Evolutionary conservation across 2,888 invertebrate species (phyloP).

Genomic region (Ornithoptera priamus): DNA sequence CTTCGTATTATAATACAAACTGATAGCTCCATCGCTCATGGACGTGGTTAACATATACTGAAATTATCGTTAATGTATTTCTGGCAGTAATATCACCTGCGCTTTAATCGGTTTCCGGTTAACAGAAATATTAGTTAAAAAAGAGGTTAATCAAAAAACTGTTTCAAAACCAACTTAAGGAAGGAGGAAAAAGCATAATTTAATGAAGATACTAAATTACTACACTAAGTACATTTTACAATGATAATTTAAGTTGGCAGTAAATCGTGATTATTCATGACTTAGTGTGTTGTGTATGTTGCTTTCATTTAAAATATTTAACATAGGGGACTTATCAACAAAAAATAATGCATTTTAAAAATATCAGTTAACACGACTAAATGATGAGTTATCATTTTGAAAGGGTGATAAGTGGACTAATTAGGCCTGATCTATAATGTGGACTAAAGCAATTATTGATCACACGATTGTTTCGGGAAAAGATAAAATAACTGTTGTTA

Average conservation of each 20-base stretch:
- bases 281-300: background rate
- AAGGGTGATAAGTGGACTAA: background rate
- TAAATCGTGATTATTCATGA: background rate
- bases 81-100: background rate
- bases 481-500: too few relatives aligned
- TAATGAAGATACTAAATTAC: background rate
- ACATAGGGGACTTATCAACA: constrained; percentile 16
- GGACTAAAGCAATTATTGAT: too few relatives aligned
- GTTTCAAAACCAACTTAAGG: background rate
- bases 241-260: background rate
- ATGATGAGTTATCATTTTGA: background rate
- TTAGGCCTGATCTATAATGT: background rate
- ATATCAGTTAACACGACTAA: background rate
- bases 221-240: background rate
- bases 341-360: background rate
- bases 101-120: background rate
- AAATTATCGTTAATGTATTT: background rate
- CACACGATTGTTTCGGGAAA: too few relatives aligned
- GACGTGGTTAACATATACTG: too few relatives aligned
- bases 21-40: too few relatives aligned
- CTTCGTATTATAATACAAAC: too few relatives aligned
- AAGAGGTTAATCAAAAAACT: background rate
- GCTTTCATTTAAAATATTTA: background rate
- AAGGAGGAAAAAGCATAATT: background rate
- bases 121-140: background rate